Percentiles rank a stretch among this genome's conserved stretches.
These are phyloP conservation scores for Camponotus vicinus DNA, from an alignment of 1,140 invertebrate species.

Conservation along the genomic window DNA sequence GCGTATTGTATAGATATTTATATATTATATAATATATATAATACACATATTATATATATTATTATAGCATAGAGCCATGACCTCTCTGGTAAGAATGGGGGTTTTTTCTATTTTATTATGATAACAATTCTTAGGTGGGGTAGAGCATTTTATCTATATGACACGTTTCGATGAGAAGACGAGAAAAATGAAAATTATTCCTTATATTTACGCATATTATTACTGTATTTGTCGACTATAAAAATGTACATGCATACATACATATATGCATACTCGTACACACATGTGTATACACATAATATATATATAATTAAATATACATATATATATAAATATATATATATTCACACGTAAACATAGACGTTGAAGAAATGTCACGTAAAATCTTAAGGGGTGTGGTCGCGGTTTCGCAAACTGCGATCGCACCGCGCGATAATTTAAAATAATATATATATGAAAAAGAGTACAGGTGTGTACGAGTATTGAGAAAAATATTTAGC, in stretches of 20 bases:
- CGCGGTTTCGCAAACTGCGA: conserved; percentile 46
- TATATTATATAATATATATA: conserved; percentile 68
- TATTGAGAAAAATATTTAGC: conserved; percentile 62
- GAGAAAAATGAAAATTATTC: conserved; percentile 54
- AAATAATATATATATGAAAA: conserved; percentile 55
- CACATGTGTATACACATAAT: conserved; percentile 14
- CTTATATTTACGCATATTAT: conserved; percentile 58
- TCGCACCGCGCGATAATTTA: conserved; percentile 23
- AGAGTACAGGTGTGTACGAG: conserved; percentile 33
- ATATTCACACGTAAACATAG: conserved; percentile 71
- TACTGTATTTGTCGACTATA: conserved; percentile 70
- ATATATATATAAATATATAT: conserved; percentile 64
- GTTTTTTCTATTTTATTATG: conserved; percentile 81
- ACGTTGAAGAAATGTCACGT: conserved; percentile 59
- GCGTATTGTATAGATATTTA: conserved; percentile 74
- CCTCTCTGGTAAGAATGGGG: conserved; percentile 69
- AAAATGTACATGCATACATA: conserved; percentile 16
- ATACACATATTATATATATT: conserved; percentile 69
- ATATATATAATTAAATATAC: conserved; percentile 25
- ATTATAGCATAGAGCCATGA: conserved; percentile 68
- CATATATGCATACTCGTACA: conserved; percentile 19
- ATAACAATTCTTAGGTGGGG: conserved; percentile 70
- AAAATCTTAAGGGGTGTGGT: conserved; percentile 42
- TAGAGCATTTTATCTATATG: conserved; percentile 69
- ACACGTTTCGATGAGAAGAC: conserved; percentile 63